Evolutionary conservation across 2,113 vertebrate genomes (phyloP), one percentile per base, ranked within the genome.

Genomic region (Cyanoderma ruficeps): DNA sequence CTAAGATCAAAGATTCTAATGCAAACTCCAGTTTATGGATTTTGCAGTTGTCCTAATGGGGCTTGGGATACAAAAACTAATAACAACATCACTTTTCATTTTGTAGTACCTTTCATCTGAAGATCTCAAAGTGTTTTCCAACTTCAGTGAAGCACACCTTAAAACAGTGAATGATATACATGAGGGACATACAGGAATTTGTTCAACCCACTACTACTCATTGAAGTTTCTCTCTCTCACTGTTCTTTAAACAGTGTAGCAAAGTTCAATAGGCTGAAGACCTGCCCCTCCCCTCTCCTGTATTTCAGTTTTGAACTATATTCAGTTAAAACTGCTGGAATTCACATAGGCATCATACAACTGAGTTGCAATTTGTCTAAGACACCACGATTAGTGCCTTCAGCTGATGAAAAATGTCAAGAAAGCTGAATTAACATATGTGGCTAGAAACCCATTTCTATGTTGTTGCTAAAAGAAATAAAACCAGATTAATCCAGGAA

Each of bases 21-120:
- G 21, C n/a, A 92, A 95, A 55, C 27, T 82, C 33, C 53, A 71
- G 27, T 8, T 55, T 78, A 28, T 70, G 37, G 31, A 74, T 89
- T 91, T 91, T 96, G 30, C 47, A 56, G 25, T 63, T 80, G 21
- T 57, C 28, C 46, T 92, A 75, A 57, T 59, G 71, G 63, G 53
- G 84, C 53, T 83, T 52, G 15, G 42, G 88, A 63, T 52, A 81
- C 14, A 79, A 57, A 77, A 90, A 89, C 46, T 77, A 94, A 46
- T 35, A 94, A 41, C 15, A 92, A n/a, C 27, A 74, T 74, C 39
- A 41, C 30, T 95, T 94, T 79, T 68, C 12, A 63, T 90, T 95
- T 72, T 87, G 13, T 49, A 64, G 15, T 33, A 65, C 13, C 55
- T 95, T 95, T 96, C 63, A 89, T 95, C 59, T 87, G 63, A 80